Evolutionary conservation across 2,113 vertebrate species (phyloP), one percentile per base, ranked within the genome.

Genomic region (Ornithorhynchus anatinus): DNA sequence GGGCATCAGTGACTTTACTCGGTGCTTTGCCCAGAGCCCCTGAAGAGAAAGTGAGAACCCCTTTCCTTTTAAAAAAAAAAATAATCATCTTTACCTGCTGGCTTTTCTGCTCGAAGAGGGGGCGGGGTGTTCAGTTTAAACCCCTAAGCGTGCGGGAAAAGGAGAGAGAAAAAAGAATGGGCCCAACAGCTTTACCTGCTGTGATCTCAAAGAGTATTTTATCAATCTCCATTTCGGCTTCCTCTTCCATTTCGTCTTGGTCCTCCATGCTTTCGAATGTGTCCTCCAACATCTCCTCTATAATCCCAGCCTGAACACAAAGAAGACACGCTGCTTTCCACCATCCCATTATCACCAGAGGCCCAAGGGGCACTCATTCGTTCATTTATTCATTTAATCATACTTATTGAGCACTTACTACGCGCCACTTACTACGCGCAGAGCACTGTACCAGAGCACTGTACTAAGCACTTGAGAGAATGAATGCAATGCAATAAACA

Each of bases 221-320:
- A 73, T 99, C 98, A 1, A 99, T 95, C 82, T 99, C 98, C 40
- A 93, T 94, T 85, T 99, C 96, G 0, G 96, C 97, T 79, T 86
- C 96, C 80, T 99, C 98, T 74, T 99, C 97, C 97, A 99, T 98
- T 43, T 99, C 98, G 32, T 99, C 97, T 77, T 95, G 95, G 65
- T 99, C 98, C 4, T 99, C 98, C 96, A 99, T 94, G 79, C 95
- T 90, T 84, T 98, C 97, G 85, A 99, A 95, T 1, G 96, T 98
- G 68, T 99, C 98, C 75, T 99, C 98, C 66, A 99, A 61, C 96
- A 99, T 99, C 59, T 99, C 98, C 79, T 99, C 98, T 88, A 99
- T 99, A 62, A 99, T 98, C 10, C 98, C 98, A 71, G 98, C 97
- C 98, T 99, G 73, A 64, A 45, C 40, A 82, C 17, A 75, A 57